Evolutionary conservation across 2,797 vertebrate species (phyloP).

Genomic region (Poeciliopsis infans): DNA sequence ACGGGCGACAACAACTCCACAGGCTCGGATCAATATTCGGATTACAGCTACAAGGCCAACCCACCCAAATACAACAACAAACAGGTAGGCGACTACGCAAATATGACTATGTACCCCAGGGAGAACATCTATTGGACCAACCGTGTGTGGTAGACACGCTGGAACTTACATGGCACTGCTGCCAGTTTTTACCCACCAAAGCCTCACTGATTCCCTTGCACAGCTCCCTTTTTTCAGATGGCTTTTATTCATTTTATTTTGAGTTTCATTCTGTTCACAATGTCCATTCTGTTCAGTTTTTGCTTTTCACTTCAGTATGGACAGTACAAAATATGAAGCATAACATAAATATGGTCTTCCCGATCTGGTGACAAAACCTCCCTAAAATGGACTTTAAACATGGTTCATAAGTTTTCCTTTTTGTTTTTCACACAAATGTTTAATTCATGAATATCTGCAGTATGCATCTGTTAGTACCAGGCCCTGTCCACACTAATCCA

Average conservation of each 20-base stretch:
- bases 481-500: neutral
- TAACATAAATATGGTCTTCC: conserved; percentile 47
- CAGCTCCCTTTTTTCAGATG: conserved; percentile 43
- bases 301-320: conserved; percentile 53
- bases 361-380: conserved; percentile 21
- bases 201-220: conserved; percentile 69
- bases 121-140: conserved; percentile 92
- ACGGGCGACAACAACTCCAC: conserved; percentile 98
- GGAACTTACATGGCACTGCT: conserved; percentile 66
- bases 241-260: conserved; percentile 40
- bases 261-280: conserved; percentile 56
- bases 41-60: conserved; percentile 99
- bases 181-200: conserved; percentile 65
- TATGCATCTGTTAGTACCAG: neutral
- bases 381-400: conserved; percentile 22
- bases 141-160: conserved; percentile 87
- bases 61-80: conserved; percentile 99
- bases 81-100: conserved; percentile 98
- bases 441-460: conserved; percentile 23
- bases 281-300: conserved; percentile 53
- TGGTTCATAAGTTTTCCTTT: conserved; percentile 7
- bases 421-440: conserved; percentile 13
- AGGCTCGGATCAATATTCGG: conserved; percentile 98
- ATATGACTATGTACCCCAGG: conserved; percentile 84
- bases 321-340: conserved; percentile 62